These are phyloP conservation scores for Girardinichthys multiradiatus DNA, from an alignment of 2,113 vertebrate genomes.

Conservation along the genomic window DNA sequence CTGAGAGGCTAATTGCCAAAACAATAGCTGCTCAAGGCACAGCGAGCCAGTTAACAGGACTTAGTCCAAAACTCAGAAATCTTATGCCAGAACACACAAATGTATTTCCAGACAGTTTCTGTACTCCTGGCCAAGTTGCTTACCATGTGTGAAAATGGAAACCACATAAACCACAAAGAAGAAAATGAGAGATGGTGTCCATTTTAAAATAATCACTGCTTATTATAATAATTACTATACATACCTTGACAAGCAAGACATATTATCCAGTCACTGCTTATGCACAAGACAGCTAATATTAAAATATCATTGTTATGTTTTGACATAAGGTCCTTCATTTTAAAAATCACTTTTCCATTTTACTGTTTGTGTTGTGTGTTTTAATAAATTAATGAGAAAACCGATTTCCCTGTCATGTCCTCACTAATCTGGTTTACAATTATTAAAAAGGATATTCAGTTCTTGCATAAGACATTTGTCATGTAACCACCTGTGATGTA, in stretches of 20 bases:
- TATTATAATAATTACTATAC: neutral
- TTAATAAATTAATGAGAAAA: neutral
- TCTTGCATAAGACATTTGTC: neutral
- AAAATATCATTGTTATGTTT: neutral
- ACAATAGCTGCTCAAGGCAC: slow-evolving; percentile 1
- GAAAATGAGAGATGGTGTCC: neutral
- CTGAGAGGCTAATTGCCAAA: neutral
- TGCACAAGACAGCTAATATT: neutral
- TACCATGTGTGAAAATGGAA: neutral
- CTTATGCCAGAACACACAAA: neutral
- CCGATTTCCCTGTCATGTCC: neutral
- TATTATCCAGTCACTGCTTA: neutral
- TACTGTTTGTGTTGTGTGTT: neutral
- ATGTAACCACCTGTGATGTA: neutral
- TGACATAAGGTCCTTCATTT: neutral
- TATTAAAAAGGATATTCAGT: neutral
- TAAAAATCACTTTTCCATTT: neutral
- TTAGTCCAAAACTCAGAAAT: neutral
- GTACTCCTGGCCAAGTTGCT: neutral
- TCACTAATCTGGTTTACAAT: neutral
- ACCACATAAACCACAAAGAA: slow-evolving; percentile 1
- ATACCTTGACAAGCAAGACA: neutral
- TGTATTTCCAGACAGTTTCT: slow-evolving; percentile 5
- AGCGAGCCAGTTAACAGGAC: neutral
- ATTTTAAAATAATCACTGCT: neutral